A percentile compares a stretch with the other conserved stretches of the same genome.
These are phyloP conservation scores for Brachyopa scutellaris DNA, from an alignment of 2,888 invertebrate genomes.

Conservation along the genomic window DNA sequence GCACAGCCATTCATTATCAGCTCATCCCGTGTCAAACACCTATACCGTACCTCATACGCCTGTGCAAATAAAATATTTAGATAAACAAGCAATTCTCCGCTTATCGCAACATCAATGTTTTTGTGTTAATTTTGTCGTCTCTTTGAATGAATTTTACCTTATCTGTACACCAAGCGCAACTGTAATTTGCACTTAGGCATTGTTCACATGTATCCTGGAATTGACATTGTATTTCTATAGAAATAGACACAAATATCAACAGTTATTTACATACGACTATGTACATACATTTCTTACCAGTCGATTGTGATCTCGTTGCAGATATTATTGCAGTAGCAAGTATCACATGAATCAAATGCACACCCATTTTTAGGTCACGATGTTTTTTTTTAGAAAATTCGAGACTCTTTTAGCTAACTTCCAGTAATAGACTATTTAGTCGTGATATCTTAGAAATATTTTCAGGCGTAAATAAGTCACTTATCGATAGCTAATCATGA, in stretches of 20 bases:
- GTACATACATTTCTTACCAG: background rate
- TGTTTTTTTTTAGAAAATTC: background rate
- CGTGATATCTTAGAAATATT: slow-evolving; percentile 10
- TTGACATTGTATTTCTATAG: slow-evolving; percentile 77
- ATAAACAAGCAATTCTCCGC: background rate
- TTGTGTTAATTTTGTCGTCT: too few species aligned
- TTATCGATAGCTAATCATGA: slow-evolving; percentile 33
- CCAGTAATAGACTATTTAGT: background rate
- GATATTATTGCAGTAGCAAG: background rate
- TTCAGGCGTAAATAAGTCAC: slow-evolving; percentile 15
- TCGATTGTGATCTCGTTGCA: background rate
- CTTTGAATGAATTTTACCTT: slow-evolving; percentile 74
- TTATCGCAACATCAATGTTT: too few species aligned
- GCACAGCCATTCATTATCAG: slow-evolving; percentile 76
- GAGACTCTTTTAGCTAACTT: background rate
- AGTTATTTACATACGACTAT: background rate
- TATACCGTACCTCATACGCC: slow-evolving; percentile 75
- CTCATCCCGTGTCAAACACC: slow-evolving; percentile 77
- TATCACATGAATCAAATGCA: background rate
- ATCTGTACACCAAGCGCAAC: slow-evolving; percentile 81
- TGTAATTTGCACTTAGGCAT: slow-evolving; percentile 76
- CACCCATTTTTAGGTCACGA: background rate
- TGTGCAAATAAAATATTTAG: slow-evolving; percentile 46
- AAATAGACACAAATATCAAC: background rate
- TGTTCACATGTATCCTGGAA: slow-evolving; percentile 78